Evolutionary conservation across 1,140 invertebrate genomes (phyloP).

Genomic region (Cotesia typhae): DNA sequence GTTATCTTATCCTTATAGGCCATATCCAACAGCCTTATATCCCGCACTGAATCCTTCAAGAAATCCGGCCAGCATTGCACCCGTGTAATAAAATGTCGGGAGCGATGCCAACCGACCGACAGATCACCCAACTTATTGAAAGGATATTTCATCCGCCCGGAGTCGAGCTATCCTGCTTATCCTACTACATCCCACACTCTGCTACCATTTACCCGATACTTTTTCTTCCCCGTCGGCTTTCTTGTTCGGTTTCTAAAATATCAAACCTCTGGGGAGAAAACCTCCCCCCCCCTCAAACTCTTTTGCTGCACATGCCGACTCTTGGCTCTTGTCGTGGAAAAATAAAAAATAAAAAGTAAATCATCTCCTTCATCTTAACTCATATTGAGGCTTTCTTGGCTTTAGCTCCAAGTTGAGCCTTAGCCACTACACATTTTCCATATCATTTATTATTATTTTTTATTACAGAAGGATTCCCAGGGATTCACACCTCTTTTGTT

Average conservation of each 20-base stretch:
- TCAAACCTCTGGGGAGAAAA: background rate
- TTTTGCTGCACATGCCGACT: slow-evolving; percentile 4
- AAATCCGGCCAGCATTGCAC: slow-evolving; percentile 37
- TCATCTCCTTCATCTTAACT: too few relatives aligned
- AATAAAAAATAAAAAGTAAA: too few relatives aligned
- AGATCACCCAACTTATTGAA: slow-evolving; percentile 59
- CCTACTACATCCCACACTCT: slow-evolving; percentile 36
- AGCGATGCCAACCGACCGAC: slow-evolving; percentile 54
- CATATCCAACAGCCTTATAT: slow-evolving; percentile 15
- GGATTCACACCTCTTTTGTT: slow-evolving; percentile 33
- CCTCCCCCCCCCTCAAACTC: background rate
- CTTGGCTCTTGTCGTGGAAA: too few relatives aligned
- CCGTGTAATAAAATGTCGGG: slow-evolving; percentile 56
- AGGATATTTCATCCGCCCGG: slow-evolving; percentile 46
- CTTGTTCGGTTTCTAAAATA: slow-evolving; percentile 22
- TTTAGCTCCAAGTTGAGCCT: too few relatives aligned
- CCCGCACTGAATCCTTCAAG: slow-evolving; percentile 3
- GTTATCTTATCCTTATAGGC: too few relatives aligned
- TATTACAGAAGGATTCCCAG: background rate
- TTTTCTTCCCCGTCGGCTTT: slow-evolving; percentile 33
- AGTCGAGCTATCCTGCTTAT: slow-evolving; percentile 34
- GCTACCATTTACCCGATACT: slow-evolving; percentile 7
- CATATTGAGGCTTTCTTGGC: too few relatives aligned
- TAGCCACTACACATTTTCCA: slow-evolving; percentile 24
- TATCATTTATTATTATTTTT: slow-evolving; percentile 29